A percentile compares a stretch with the other conserved stretches of the same genome.
Conservation (phyloP, 2,888 invertebrate species). For the Meteorus colon region DNA sequence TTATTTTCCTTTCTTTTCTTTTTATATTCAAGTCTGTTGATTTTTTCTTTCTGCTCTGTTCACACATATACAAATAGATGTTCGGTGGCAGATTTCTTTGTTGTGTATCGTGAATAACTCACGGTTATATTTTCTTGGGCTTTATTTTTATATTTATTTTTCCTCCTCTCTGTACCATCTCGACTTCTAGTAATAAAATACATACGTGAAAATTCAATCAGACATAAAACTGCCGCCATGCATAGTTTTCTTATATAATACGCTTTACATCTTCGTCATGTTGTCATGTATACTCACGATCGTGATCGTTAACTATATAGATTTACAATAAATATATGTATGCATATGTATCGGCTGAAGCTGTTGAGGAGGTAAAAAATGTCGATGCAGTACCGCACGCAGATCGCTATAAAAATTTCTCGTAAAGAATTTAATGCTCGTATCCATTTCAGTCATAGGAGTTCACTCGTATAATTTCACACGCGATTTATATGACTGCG, state of each 20-base stretch:
- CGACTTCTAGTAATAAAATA: background rate
- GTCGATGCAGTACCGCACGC: constrained; percentile 25
- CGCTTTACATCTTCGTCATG: background rate
- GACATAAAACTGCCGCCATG: background rate
- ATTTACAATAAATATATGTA: background rate
- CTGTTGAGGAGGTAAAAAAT: background rate
- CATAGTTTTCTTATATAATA: background rate
- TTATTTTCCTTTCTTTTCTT: background rate
- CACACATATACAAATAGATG: background rate
- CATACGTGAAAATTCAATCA: background rate
- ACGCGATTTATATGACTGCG: constrained; percentile 46
- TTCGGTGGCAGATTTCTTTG: constrained; percentile 2
- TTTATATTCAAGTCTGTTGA: background rate
- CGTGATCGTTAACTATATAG: background rate
- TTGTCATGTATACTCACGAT: constrained; percentile 1
- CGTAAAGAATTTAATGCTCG: constrained; percentile 62
- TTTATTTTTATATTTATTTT: background rate
- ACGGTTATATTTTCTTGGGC: background rate
- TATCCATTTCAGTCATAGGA: constrained; percentile 49
- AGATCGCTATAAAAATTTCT: constrained; percentile 57
- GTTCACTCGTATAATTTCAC: constrained; percentile 38
- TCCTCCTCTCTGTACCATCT: background rate
- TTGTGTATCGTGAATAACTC: background rate
- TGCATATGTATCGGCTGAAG: background rate
- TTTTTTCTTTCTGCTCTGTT: background rate